These are phyloP conservation scores for Boulengeromyrus knoepffleri DNA, from an alignment of 2,113 vertebrate species.

Conservation along the genomic window DNA sequence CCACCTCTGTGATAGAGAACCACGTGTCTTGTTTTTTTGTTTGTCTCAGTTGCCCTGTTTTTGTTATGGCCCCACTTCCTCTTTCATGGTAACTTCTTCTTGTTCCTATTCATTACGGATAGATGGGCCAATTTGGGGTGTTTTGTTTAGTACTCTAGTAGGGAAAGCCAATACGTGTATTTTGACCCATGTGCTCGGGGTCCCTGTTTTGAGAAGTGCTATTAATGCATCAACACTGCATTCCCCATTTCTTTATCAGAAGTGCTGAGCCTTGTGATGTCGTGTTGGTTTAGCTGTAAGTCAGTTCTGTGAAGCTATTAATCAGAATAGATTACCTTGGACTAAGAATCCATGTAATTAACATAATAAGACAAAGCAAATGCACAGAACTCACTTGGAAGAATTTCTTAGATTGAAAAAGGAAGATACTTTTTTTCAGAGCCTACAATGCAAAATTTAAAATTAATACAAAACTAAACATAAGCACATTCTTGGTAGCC, in stretches of 20 bases:
- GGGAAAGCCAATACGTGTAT: no score
- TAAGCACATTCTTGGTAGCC: neutral
- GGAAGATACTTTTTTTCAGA: neutral
- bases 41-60: no score
- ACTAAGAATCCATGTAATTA: neutral
- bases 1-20: no score
- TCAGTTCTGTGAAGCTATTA: neutral
- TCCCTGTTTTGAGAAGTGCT: neutral
- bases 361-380: neutral
- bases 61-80: no score
- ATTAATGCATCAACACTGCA: neutral
- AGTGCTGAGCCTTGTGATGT: neutral
- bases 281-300: neutral
- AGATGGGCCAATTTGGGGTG: no score
- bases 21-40: no score
- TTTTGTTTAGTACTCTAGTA: no score
- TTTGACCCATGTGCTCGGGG: no score
- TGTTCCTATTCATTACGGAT: no score
- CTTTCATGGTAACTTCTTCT: no score
- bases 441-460: neutral
- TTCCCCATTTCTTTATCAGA: neutral
- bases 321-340: neutral
- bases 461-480: slow-evolving; percentile 28
- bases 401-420: neutral
- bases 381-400: neutral